Evolutionary conservation across 2,888 invertebrate genomes (phyloP).

Genomic region (Dichetophora obliterata): DNA sequence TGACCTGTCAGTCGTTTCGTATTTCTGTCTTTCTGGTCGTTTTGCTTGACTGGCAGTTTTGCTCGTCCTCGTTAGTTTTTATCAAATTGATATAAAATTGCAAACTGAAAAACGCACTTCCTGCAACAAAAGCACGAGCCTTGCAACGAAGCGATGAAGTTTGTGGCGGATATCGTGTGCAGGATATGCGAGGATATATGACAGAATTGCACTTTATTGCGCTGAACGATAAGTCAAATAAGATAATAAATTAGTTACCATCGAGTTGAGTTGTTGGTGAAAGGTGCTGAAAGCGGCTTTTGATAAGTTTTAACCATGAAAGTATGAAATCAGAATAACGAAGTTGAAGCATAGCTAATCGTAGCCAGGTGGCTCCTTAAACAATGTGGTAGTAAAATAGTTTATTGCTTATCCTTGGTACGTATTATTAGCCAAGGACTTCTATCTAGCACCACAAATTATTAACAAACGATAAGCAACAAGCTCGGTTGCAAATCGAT

Average conservation of each 20-base stretch:
- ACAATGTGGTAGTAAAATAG: background rate
- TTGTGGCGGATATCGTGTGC: background rate
- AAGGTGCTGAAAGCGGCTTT: too few relatives aligned
- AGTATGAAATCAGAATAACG: background rate
- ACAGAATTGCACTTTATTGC: background rate
- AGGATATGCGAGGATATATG: slow-evolving; percentile 11
- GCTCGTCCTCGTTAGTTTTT: too few relatives aligned
- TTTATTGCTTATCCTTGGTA: too few relatives aligned
- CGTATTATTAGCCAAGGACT: too few relatives aligned
- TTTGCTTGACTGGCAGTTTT: too few relatives aligned
- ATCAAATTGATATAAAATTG: too few relatives aligned
- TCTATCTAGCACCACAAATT: too few relatives aligned
- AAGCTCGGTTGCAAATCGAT: background rate
- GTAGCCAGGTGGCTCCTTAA: background rate
- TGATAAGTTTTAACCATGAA: background rate
- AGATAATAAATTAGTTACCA: background rate
- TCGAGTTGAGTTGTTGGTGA: background rate
- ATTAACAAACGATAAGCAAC: background rate
- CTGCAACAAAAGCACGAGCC: background rate
- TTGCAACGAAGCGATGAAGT: background rate
- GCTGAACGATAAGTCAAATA: background rate
- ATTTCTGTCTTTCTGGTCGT: too few relatives aligned
- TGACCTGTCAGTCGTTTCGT: too few relatives aligned
- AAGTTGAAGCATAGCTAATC: background rate
- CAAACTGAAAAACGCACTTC: too few relatives aligned